Evolutionary conservation across 2,113 vertebrate species (phyloP), one percentile per base, ranked within the genome.

Genomic region (Percina caprodes): DNA sequence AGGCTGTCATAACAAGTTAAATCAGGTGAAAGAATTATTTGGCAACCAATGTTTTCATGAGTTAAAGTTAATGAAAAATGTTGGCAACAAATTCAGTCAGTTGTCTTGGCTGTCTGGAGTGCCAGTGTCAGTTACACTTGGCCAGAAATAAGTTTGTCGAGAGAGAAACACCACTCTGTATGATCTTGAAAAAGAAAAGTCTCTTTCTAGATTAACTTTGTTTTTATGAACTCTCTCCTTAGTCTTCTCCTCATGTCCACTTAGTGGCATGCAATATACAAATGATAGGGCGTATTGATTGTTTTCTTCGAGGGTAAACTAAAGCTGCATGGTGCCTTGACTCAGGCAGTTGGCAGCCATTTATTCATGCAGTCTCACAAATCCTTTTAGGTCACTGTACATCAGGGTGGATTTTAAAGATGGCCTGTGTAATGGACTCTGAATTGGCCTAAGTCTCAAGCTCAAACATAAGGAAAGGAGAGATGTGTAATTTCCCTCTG

Each of bases 401-500:
- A 78, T 83, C 49, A 61, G 78, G 5, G 67, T 69, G 59, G 46
- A 79, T 81, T 85, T 87, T 21, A 81, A 76, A 85, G 68, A 72
- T 8, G 21, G 48, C 24, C 6, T 23, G 6, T 63, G 18, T 71
- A 87, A 90, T 79, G 21, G 69, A 69, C 74, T 82, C 61, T 65
- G 69, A 86, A 86, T 74, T 74, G 80, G 74, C 76, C 66, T 13
- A 52, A 67, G 74, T 78, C 42, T 49, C 26, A 16, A n/a, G 23
- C 76, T 46, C 52, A 69, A 45, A 67, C 35, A 59, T 39, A 24
- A 70, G 69, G 58, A 62, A 63, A 19, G 59, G 12, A 54, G 67
- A 83, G 69, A 77, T 61, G 74, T 69, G 49, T 77, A 49, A 70
- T 87, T 89, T 92, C 48, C 76, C 51, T 65, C 71, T 56, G 62